phyloP scores from a whole-genome alignment of 2,888 invertebrate species.

The Halictus quadricinctus region DNA sequence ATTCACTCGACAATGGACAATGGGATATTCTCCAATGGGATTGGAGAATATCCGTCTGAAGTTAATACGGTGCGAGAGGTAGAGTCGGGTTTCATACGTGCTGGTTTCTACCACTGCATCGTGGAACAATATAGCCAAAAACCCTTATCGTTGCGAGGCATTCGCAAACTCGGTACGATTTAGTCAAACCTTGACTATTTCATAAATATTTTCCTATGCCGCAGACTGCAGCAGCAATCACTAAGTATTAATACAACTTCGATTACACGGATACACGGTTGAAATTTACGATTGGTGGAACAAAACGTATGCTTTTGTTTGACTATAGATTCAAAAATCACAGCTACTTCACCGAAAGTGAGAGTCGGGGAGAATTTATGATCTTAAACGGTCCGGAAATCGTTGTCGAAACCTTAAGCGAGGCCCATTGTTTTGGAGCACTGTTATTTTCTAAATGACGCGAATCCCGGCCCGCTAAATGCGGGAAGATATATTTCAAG shows the following conservation, averaged over 20 bases:
- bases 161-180: not conserved
- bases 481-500: not conserved
- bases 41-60: not conserved
- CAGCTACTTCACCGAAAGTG: not conserved
- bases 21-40: constrained; percentile 7
- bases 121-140: not conserved
- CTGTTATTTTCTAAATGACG: not conserved
- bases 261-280: not conserved
- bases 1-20: constrained; percentile 10
- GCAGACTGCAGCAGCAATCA: too few species aligned
- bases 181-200: not conserved
- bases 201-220: not conserved
- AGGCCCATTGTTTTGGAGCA: not conserved
- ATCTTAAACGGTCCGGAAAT: not conserved
- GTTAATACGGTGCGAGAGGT: not conserved
- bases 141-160: not conserved
- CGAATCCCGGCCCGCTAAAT: not conserved
- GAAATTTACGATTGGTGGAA: not conserved
- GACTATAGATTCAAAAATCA: not conserved
- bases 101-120: not conserved
- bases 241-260: not conserved
- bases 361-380: not conserved
- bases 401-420: not conserved
- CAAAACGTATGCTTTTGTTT: not conserved
- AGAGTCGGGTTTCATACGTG: not conserved